phyloP scores from a whole-genome alignment of 2,113 vertebrate species.

The Saccopteryx bilineata region DNA sequence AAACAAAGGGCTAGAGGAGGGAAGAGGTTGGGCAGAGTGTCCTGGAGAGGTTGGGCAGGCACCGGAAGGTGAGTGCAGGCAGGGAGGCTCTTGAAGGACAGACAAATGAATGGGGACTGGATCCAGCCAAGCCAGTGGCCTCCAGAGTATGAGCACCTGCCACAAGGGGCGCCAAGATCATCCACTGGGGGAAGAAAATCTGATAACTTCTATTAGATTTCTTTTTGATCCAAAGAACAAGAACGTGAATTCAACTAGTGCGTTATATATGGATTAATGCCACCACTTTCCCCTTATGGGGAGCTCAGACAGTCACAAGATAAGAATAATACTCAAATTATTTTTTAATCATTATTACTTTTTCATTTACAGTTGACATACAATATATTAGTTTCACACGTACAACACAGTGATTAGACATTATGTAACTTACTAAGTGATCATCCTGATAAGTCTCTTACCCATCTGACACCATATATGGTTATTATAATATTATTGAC shows the following conservation, averaged over 20 bases:
- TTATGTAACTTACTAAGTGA: too few species aligned
- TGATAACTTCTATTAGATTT: slow-evolving; percentile 4
- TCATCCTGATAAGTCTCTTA: too few species aligned
- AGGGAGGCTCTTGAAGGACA: neutral
- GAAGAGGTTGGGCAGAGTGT: neutral
- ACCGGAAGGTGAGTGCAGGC: neutral
- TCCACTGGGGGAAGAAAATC: neutral
- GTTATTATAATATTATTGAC: too few species aligned
- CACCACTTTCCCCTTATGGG: neutral
- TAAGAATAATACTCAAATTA: neutral
- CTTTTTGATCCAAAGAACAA: slow-evolving; percentile 26
- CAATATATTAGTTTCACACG: too few species aligned
- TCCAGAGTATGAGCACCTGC: neutral
- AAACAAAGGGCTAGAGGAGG: neutral
- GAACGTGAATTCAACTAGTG: slow-evolving; percentile 27
- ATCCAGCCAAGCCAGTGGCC: neutral
- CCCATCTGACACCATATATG: too few species aligned
- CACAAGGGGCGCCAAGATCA: neutral
- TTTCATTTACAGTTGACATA: too few species aligned
- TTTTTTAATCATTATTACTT: neutral
- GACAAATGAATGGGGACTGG: neutral
- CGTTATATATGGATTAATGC: neutral
- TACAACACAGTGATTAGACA: too few species aligned
- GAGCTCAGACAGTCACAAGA: slow-evolving; percentile 18
- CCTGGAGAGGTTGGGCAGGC: neutral